Conservation (phyloP, 2,113 vertebrate species). For the Acrocephalus kingi region DNA sequence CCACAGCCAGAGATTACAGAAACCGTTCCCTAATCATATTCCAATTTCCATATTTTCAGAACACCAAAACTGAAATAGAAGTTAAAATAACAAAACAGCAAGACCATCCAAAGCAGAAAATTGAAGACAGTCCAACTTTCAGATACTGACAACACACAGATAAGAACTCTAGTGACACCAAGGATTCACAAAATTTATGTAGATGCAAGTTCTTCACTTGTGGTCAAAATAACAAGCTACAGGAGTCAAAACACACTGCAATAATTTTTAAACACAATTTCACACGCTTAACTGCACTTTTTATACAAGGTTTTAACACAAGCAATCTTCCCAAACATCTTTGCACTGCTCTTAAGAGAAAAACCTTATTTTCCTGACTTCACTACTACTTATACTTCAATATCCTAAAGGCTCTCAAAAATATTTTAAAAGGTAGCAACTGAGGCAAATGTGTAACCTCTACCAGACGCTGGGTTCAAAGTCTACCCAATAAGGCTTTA, state of each 20-base stretch:
- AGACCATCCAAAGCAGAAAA: not conserved
- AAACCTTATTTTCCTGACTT: not conserved
- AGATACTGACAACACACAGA: not conserved
- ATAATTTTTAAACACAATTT: not conserved
- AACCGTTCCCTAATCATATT: not conserved
- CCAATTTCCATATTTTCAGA: not conserved
- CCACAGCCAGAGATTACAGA: not conserved
- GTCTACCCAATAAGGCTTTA: not conserved
- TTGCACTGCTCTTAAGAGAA: not conserved
- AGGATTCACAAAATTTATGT: not conserved
- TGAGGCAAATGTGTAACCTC: not conserved
- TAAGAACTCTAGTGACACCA: not conserved
- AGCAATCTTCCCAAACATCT: not conserved
- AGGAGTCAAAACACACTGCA: accelerated
- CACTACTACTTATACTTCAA: not conserved
- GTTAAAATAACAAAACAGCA: not conserved
- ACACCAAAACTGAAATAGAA: not conserved
- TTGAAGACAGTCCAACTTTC: not conserved
- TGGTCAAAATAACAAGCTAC: not conserved
- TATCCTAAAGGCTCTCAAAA: not conserved
- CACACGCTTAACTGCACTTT: not conserved
- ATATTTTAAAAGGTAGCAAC: not conserved
- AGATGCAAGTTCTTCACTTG: not conserved
- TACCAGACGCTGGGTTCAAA: not conserved
- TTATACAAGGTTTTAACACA: not conserved